Evolutionary conservation across 2,113 vertebrate species (phyloP).

Genomic region (Amphiprion ocellaris): DNA sequence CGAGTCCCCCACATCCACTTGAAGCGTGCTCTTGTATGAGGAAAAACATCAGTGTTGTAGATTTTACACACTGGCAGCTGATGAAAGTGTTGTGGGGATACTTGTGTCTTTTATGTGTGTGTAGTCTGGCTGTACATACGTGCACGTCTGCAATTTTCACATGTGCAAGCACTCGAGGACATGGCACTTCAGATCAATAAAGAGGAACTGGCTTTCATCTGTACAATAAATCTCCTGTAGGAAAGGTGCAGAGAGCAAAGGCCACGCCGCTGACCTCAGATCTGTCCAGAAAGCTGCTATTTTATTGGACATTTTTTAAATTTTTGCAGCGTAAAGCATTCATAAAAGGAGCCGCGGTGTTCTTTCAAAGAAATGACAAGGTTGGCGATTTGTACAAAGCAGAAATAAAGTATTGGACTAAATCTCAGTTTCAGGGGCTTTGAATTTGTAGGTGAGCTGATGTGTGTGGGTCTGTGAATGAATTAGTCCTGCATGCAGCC

Average conservation of each 20-base stretch:
- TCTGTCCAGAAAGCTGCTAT: conserved; percentile 9
- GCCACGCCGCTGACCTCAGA: not conserved
- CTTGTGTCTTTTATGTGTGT: conserved; percentile 1
- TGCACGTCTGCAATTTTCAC: conserved; percentile 9
- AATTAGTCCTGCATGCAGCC: not conserved
- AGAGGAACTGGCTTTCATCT: conserved; percentile 67
- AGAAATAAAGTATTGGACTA: not conserved
- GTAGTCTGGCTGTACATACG: not conserved
- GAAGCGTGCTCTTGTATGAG: conserved; percentile 1
- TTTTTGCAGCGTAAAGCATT: not conserved
- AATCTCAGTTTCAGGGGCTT: conserved; percentile 4
- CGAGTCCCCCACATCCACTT: not conserved
- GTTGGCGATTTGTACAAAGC: not conserved
- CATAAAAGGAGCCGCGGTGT: not conserved
- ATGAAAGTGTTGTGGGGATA: conserved; percentile 14
- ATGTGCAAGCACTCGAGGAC: not conserved
- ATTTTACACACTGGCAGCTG: conserved; percentile 16
- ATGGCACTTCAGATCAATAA: conserved; percentile 68
- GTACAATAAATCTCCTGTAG: conserved; percentile 36
- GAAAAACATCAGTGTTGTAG: conserved; percentile 17
- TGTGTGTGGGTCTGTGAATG: conserved; percentile 7
- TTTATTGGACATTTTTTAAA: not conserved
- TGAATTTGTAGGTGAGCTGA: not conserved
- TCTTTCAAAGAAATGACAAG: conserved; percentile 1
- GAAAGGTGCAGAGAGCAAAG: conserved; percentile 30